Base-by-base conservation (phyloP, 2,888 invertebrate species). In the Crematogaster levior region DNA sequence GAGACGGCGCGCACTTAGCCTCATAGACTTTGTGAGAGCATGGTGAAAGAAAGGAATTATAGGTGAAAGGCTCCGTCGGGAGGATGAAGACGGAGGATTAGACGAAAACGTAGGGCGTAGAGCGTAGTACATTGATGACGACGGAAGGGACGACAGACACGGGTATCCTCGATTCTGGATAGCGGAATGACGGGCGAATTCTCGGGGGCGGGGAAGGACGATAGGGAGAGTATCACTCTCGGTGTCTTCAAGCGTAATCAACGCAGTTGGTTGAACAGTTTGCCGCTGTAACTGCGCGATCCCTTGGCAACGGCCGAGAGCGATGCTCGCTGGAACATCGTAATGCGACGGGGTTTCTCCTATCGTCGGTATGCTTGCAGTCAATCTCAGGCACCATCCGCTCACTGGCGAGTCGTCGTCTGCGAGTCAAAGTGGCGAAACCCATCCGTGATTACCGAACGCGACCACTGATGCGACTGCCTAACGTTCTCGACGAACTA, bases 401-500 rank as follows among this genome's bases (percentile, higher is more conserved):
- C 34, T 66, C 66, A 81, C 63, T 48, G 34, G 37, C 63, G 83
- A 30, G 83, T 74, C 83, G 79, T 80, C 84, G 81, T 85, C 81
- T 84, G 70, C 77, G 81, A 89, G 82, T 88, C 91, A 90, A 91
- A 90, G 91, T 85, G 86, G 61, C 74, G 81, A 84, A 85, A 86
- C 85, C 87, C 81, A 87, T 88, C 90, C 85, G 75, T 85, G 87
- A 91, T 91, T 91, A 85, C 86, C 79, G 79, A 86, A 85, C 85
- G 79, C 85, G 80, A 75, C 81, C 75, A 43, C 72, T 46, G 82
- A 72, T 85, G 80, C 80, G 84, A 89, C 85, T 74, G 85, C 88
- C 84, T 84, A 79, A 82, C 56, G 56, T 79, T 68, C 82, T 82
- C 61, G 7, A 58, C 10, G 65, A 84, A 84, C 82, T 81, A 77